Evolutionary conservation across 2,113 vertebrate species (phyloP), one percentile per base, ranked within the genome.

Genomic region (Callipepla squamata): DNA sequence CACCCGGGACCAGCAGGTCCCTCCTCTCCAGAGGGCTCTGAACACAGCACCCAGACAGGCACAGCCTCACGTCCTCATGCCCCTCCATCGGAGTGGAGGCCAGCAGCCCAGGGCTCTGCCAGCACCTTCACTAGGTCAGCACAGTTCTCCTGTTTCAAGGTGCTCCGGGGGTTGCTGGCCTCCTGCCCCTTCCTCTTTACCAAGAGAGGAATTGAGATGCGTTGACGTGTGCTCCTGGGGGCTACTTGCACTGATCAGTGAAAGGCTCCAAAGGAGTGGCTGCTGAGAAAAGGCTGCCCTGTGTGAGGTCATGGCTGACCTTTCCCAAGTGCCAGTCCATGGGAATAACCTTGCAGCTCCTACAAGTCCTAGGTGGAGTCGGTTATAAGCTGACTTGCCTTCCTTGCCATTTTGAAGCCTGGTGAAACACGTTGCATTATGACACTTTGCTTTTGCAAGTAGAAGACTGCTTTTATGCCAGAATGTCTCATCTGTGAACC

Each of bases 381-480:
- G 76, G 63, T 85, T 87, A 23, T 83, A 93, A 63, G n/a, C 55
- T 94, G 93, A 77, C 69, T 95, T 91, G 77, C 67, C 92, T 90
- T 80, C 82, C 82, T 61, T 85, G 83, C 75, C 85, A 93, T 94
- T 87, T 91, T 91, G 91, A 85, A 92, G 90, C 80, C 93, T 89
- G 78, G 86, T 94, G 85, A 90, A 96, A 93, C 83, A 89, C 57
- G 75, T 80, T 90, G 80, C 83, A 63, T 93, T 88, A 96, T 94
- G 93, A 93, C 83, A 74, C 62, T 78, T 70, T 96, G 85, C 87
- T 84, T 92, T 94, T 85, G 85, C 89, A 95, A 94, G 72, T 44
- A 80, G 86, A 78, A 94, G 83, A 59, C 77, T 82, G 82, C 81
- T 61, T 94, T 92, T 81, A 38, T 91, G 89, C 80, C 20, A 0